These are phyloP conservation scores for Scylla paramamosain DNA, from an alignment of 1,140 invertebrate species.

Conservation along the genomic window DNA sequence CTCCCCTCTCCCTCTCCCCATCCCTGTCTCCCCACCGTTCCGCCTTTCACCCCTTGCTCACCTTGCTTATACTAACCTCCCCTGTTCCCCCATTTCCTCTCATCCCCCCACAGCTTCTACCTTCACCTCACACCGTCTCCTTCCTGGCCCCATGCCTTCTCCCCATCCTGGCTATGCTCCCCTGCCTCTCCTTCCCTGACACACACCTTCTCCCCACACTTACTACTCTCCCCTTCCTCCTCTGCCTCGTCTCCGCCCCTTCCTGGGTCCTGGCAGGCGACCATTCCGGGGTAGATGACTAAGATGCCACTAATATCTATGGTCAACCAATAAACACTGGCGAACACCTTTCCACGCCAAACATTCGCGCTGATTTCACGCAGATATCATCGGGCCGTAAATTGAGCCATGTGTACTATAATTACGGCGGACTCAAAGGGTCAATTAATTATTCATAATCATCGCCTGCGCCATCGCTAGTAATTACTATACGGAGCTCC, in stretches of 20 bases:
- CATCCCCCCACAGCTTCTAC: too few relatives aligned
- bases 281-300: constrained; percentile 16
- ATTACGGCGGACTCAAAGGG: constrained; percentile 60
- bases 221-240: neutral
- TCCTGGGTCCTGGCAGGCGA: neutral
- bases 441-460: constrained; percentile 68
- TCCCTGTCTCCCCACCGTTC: too few relatives aligned
- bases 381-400: constrained; percentile 63
- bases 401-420: constrained; percentile 58
- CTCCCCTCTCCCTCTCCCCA: too few relatives aligned
- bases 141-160: neutral
- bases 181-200: neutral
- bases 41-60: too few relatives aligned
- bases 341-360: constrained; percentile 39
- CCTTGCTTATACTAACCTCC: too few relatives aligned
- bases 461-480: constrained; percentile 58
- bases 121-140: neutral
- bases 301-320: constrained; percentile 36
- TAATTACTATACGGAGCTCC: constrained; percentile 65
- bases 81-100: too few relatives aligned
- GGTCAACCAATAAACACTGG: constrained; percentile 36
- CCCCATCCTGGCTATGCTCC: neutral
- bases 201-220: neutral
- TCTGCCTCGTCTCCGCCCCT: neutral
- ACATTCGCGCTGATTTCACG: constrained; percentile 48